Evolutionary conservation across 2,797 vertebrate genomes (phyloP).

Genomic region (Silurus lanzhouensis): DNA sequence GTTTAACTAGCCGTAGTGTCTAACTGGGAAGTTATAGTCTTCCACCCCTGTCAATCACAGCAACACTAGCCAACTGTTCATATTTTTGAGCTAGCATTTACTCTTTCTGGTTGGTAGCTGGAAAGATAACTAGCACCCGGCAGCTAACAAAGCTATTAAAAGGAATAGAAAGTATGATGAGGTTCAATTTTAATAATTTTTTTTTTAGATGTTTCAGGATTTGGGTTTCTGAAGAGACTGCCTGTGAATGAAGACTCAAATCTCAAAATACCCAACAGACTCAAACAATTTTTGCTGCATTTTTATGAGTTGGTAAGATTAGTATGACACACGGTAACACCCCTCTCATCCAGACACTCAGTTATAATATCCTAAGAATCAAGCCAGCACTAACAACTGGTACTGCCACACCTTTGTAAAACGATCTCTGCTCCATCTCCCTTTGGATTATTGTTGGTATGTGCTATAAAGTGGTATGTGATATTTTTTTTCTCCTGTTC

Average conservation of each 20-base stretch:
- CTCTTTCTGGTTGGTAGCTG: neutral
- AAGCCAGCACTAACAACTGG: neutral
- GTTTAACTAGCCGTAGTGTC: neutral
- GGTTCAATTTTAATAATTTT: neutral
- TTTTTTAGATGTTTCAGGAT: too few species aligned
- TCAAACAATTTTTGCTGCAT: neutral
- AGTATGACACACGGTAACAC: neutral
- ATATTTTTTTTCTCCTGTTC: neutral
- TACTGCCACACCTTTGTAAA: neutral
- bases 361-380: neutral
- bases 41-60: neutral
- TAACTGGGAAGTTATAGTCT: neutral
- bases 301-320: neutral
- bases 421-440: neutral
- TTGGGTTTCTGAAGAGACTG: too few species aligned
- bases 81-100: neutral
- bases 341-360: neutral
- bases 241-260: too few species aligned
- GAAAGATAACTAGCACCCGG: neutral
- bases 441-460: conserved; percentile 10
- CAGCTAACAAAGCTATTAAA: neutral
- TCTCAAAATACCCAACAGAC: neutral
- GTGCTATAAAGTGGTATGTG: neutral
- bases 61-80: neutral
- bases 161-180: neutral